A percentile compares a stretch with the other conserved stretches of the same genome.
phyloP scores from a whole-genome alignment of 2,113 vertebrate genomes.

The Bambusicola thoracicus region DNA sequence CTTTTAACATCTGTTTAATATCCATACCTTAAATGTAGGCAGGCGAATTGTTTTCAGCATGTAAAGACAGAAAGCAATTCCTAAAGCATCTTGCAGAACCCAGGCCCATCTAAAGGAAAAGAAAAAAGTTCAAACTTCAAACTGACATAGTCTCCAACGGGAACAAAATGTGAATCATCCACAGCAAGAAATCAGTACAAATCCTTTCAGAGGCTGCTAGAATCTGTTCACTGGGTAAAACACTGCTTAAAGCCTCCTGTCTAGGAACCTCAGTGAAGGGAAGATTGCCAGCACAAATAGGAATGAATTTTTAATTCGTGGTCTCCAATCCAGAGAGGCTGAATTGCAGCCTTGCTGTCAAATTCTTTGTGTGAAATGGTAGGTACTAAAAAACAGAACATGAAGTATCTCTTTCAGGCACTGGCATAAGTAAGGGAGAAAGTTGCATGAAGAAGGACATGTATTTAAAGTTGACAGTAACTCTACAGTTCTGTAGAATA shows the following conservation, averaged over 20 bases:
- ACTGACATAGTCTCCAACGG: background rate
- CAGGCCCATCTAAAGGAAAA: constrained; percentile 90
- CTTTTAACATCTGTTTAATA: background rate
- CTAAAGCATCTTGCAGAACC: constrained; percentile 92
- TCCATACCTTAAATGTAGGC: constrained; percentile 92
- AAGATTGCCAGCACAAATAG: background rate
- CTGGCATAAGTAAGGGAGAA: no score
- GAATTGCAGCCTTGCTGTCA: no score
- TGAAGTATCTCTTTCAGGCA: no score
- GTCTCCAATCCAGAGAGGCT: no score
- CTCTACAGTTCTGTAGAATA: no score
- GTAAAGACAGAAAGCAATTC: constrained; percentile 94
- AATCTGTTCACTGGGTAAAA: background rate
- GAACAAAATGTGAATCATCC: background rate
- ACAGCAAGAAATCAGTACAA: background rate
- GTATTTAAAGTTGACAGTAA: no score
- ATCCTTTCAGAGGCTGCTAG: background rate
- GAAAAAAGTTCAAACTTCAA: background rate
- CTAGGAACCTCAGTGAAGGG: background rate
- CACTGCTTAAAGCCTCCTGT: background rate
- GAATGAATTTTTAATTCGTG: no score
- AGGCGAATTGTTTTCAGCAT: constrained; percentile 94
- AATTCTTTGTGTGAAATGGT: no score
- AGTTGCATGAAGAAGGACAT: no score
- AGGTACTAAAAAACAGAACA: no score